Percentiles rank a stretch among this genome's conserved stretches.
Conservation (phyloP, 2,113 vertebrate species). For the Neolamprologus tretocephalus region DNA sequence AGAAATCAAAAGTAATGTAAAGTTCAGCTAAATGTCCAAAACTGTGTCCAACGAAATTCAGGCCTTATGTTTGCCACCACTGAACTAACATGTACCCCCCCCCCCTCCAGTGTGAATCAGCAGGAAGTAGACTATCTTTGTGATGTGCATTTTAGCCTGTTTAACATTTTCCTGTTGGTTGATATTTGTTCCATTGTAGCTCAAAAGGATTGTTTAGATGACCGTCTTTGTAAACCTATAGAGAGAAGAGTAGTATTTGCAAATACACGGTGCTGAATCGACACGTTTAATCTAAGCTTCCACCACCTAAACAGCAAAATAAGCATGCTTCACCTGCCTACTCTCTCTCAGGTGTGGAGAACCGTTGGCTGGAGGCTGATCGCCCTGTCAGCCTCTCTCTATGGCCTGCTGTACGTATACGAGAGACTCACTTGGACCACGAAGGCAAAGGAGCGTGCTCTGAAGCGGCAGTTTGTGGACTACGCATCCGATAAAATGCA, state of each 20-base stretch:
- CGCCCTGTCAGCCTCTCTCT: conserved; percentile 80
- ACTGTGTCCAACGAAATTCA: background rate
- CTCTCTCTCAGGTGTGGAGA: conserved; percentile 78
- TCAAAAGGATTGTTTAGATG: background rate
- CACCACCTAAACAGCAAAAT: background rate
- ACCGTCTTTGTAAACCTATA: background rate
- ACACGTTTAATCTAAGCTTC: background rate
- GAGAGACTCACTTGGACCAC: conserved; percentile 93
- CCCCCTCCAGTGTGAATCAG: background rate
- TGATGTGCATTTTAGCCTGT: background rate
- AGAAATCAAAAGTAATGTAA: background rate
- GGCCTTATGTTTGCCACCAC: background rate
- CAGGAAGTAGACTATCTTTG: background rate
- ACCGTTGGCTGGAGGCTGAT: conserved; percentile 89
- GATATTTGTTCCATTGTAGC: background rate
- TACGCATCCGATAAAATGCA: conserved; percentile 90
- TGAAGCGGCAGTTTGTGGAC: conserved; percentile 95
- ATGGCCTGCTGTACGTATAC: conserved; percentile 85
- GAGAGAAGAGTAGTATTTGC: background rate
- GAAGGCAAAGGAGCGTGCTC: conserved; percentile 83
- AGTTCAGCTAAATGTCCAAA: background rate
- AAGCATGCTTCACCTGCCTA: background rate
- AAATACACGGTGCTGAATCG: background rate
- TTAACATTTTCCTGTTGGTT: background rate
- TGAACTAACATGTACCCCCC: background rate